These are phyloP conservation scores for Calidris pugnax DNA, from an alignment of 2,113 vertebrate genomes.

Conservation along the genomic window DNA sequence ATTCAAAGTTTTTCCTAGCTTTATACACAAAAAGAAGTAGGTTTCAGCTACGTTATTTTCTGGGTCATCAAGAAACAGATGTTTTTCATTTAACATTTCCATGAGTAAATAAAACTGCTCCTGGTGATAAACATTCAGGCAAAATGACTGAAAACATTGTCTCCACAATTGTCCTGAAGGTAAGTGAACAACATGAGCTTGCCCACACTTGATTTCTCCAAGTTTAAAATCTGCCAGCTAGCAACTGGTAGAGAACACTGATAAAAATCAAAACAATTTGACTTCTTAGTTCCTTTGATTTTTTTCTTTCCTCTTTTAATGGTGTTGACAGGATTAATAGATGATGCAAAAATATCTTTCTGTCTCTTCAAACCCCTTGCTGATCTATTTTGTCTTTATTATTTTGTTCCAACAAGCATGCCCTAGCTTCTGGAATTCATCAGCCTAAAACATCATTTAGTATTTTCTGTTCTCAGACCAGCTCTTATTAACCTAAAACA, in stretches of 20 bases:
- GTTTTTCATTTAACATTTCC: background rate
- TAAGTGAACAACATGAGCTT: background rate
- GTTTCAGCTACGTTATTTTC: background rate
- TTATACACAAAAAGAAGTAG: background rate
- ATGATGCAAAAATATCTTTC: background rate
- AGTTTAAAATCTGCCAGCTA: background rate
- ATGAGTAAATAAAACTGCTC: background rate
- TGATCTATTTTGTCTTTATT: conserved; percentile 11
- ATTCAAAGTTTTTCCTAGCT: background rate
- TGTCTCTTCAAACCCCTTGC: background rate
- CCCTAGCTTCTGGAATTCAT: conserved; percentile 19
- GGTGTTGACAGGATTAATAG: background rate
- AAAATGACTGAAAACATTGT: background rate
- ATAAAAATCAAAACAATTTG: conserved; percentile 7
- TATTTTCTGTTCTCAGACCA: background rate
- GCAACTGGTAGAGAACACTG: background rate
- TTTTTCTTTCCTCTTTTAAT: background rate
- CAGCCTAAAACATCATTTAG: background rate
- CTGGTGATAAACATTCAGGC: background rate
- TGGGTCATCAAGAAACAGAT: background rate
- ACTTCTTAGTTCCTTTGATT: background rate
- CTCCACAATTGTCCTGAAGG: background rate
- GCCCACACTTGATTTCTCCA: background rate
- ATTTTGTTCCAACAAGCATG: background rate
- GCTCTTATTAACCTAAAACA: background rate